Base-by-base conservation (phyloP, 2,797 vertebrate genomes). In the Chanos chanos region DNA sequence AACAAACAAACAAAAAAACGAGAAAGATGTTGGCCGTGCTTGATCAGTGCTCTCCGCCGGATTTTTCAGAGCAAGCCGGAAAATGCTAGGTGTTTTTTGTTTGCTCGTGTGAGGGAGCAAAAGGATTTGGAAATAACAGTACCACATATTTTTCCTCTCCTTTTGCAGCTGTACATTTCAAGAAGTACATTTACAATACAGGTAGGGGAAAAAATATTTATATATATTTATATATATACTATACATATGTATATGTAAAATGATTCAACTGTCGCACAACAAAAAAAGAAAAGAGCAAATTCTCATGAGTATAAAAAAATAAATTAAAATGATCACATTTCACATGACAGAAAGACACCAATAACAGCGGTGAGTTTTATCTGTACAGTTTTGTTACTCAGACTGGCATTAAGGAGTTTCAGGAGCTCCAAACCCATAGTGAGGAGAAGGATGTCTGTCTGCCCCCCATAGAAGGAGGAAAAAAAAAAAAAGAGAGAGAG, bases 321-420 rank as follows among this genome's bases (percentile, higher is more conserved):
- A 90, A 90, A 89, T 90, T 87, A 90, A 86, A 89, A 89, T 70
- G 41, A 84, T 83, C 63, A 72, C 78, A 80, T 81, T 70, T 79
- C 70, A 84, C 74, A 83, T 66, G 69, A 81, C 72, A 81, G 54
- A 68, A 51, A 48, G 70, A 75, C 70, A 72, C 53, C 52, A 61
- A 64, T 64, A 61, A 70, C 73, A 76, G 61, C 48, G 45, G 53
- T 45, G 25, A 43, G 51, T 63, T 61, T 70, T 43, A 64, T 50
- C 58, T 71, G 50, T 58, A 83, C 72, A 82, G 68, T 66, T 74
- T 54, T 56, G 61, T 66, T 66, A 47, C 64, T 62, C 45, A 52
- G 58, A 57, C 45, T 53, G 27, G 66, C 36, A 34, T 33, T 24
- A 30, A 61, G 40, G 33, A 16, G 27, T 53, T 50, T 31, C 44